Conservation (phyloP, 2,888 invertebrate species). For the Sisyra terminalis region DNA sequence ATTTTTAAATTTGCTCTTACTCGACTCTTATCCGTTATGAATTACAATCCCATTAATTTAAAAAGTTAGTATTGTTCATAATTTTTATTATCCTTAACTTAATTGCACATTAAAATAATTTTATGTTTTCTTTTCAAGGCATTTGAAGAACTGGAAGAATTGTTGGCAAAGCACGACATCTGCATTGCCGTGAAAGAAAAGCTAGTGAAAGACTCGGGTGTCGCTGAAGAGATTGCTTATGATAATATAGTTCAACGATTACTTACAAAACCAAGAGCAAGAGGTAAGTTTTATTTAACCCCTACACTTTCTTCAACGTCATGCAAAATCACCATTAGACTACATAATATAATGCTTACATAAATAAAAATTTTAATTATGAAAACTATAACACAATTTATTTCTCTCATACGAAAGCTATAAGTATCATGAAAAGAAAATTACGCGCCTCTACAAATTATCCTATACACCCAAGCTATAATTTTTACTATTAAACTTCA, state of each 20-base stretch:
- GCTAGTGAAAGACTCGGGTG: constrained; percentile 88
- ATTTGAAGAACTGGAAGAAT: constrained; percentile 80
- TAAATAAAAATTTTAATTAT: neutral
- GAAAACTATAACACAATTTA: neutral
- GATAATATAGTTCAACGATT: constrained; percentile 77
- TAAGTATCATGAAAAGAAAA: neutral
- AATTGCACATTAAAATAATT: no score
- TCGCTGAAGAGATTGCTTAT: constrained; percentile 73
- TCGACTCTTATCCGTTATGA: no score
- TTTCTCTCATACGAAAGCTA: neutral
- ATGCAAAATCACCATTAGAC: no score
- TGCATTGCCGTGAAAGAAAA: constrained; percentile 93
- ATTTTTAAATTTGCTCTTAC: no score
- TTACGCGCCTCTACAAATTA: neutral
- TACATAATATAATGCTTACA: no score
- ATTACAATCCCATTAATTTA: no score
- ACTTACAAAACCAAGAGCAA: constrained; percentile 69
- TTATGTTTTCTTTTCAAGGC: constrained; percentile 45
- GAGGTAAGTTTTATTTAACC: constrained; percentile 46
- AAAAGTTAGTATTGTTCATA: neutral
- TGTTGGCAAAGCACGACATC: constrained; percentile 66
- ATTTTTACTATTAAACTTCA: no score
- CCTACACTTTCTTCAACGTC: neutral
- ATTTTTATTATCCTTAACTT: no score
- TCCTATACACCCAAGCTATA: neutral